A percentile compares a stretch with the other conserved stretches of the same genome.
These are phyloP conservation scores for Alviniconcha marisindica DNA, from an alignment of 1,140 invertebrate genomes.

Conservation along the genomic window DNA sequence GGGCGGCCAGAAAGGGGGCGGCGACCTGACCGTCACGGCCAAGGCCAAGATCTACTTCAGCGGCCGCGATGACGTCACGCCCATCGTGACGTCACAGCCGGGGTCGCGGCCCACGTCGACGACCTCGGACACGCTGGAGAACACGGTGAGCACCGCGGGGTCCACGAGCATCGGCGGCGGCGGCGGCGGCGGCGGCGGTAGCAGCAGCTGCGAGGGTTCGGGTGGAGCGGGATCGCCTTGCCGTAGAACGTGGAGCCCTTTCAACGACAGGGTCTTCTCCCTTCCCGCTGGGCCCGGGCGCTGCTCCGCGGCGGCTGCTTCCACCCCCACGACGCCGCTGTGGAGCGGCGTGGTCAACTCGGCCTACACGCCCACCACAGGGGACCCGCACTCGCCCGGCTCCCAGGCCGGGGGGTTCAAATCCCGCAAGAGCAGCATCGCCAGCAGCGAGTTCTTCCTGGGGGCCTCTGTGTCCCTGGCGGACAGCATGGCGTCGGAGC, in stretches of 20 bases:
- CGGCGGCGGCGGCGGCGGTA: neutral
- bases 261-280: neutral
- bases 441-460: constrained; percentile 48
- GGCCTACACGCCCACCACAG: neutral
- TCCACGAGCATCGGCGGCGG: neutral
- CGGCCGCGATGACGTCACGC: constrained; percentile 47
- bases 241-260: neutral
- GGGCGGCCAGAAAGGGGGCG: neutral
- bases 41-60: constrained; percentile 46
- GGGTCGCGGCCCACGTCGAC: neutral
- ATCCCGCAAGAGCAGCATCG: constrained; percentile 41
- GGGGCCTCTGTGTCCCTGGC: constrained; percentile 49
- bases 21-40: neutral
- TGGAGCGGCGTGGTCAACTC: constrained; percentile 31
- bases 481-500: constrained; percentile 51
- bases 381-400: neutral
- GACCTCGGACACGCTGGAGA: neutral
- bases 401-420: neutral
- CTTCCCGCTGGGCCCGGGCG: too few relatives aligned
- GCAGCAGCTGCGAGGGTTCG: neutral
- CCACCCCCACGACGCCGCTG: neutral
- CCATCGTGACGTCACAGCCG: constrained; percentile 50
- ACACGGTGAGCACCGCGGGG: constrained; percentile 4
- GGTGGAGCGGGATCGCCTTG: neutral
- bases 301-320: constrained; percentile 2